A percentile compares a stretch with the other conserved stretches of the same genome.
Evolutionary conservation across 64 coral and sea anemone species (phyloP).

Genomic region (Montipora sp.): DNA sequence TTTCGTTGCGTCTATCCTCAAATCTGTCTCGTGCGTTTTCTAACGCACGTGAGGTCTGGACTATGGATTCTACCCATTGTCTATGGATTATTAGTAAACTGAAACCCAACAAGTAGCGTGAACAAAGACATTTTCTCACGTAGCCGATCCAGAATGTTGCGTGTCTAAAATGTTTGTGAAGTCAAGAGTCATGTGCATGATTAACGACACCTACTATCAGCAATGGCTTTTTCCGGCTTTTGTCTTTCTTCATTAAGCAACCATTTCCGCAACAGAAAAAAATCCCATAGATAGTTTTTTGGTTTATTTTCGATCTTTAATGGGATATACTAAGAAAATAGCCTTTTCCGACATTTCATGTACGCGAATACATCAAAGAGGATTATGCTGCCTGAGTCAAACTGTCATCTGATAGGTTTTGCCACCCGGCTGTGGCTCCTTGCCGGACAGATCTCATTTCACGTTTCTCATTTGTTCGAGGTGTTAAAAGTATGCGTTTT

Average conservation of each 20-base stretch:
- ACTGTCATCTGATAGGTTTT: background rate
- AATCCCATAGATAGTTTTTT: background rate
- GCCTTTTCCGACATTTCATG: background rate
- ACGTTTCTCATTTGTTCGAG: no score
- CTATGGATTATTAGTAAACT: background rate
- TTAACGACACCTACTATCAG: background rate
- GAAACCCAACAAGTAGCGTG: background rate
- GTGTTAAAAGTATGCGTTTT: no score
- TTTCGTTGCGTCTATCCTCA: background rate
- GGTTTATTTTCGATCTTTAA: background rate
- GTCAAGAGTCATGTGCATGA: background rate
- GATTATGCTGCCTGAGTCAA: background rate
- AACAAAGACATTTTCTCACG: constrained; percentile 3
- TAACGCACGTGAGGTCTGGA: background rate
- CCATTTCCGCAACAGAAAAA: background rate
- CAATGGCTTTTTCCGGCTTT: constrained; percentile 1
- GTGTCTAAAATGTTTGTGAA: background rate
- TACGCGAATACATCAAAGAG: background rate
- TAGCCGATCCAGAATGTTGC: background rate
- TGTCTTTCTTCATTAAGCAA: background rate
- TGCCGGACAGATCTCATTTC: background rate
- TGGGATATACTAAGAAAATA: background rate
- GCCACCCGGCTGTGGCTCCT: background rate
- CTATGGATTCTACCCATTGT: background rate
- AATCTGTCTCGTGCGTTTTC: background rate